Conservation (phyloP, 2,888 invertebrate species). For the Nomada ruficornis region DNA sequence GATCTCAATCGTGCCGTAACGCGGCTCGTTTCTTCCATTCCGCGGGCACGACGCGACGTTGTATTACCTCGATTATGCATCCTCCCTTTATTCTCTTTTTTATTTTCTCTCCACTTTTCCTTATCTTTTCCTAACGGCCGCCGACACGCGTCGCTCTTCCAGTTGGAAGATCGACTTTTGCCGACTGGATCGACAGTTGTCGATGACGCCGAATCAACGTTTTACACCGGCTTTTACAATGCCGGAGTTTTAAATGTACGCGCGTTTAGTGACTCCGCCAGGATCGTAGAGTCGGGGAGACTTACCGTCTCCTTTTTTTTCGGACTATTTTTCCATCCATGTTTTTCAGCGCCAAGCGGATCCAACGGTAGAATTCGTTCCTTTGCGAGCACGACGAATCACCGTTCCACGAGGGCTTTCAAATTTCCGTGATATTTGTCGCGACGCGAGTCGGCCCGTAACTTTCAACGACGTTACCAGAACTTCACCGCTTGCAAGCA, state of each 20-base stretch:
- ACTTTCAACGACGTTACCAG: conserved; percentile 52
- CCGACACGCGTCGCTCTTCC: conserved; percentile 1
- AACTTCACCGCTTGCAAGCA: conserved; percentile 40
- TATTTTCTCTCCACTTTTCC: neutral
- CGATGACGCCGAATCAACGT: neutral
- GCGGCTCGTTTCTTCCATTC: conserved; percentile 55
- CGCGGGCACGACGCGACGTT: conserved; percentile 9
- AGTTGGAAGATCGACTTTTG: too few relatives aligned
- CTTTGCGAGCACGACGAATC: neutral
- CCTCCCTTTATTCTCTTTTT: neutral
- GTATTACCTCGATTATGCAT: conserved; percentile 29
- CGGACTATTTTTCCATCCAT: neutral
- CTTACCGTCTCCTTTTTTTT: neutral
- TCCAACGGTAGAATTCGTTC: neutral
- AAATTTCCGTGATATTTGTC: neutral
- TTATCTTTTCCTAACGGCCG: neutral
- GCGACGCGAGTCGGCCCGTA: conserved; percentile 17
- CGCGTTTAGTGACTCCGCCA: conserved; percentile 21
- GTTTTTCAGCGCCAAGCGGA: neutral
- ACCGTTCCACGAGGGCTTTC: conserved; percentile 5
- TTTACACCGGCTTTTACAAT: conserved; percentile 22
- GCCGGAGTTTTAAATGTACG: conserved; percentile 35
- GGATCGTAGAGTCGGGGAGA: conserved; percentile 16
- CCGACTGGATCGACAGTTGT: neutral
- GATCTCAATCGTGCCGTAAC: conserved; percentile 75